Evolutionary conservation across 2,113 vertebrate genomes (phyloP), one percentile per base, ranked within the genome.

Genomic region (Rhagologus leucostigma): DNA sequence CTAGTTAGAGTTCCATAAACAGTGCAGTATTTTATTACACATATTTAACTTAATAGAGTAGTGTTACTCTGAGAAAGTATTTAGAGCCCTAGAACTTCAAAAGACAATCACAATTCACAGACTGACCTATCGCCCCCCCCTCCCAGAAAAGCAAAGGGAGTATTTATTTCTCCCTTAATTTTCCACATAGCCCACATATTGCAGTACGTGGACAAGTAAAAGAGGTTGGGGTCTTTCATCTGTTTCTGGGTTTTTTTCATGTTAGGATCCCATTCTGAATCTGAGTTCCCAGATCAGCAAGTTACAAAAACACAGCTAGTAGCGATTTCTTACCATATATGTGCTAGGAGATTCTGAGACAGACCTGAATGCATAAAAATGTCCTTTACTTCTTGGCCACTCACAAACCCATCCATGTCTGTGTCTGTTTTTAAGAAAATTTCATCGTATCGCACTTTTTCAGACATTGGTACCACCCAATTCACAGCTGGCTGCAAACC

Each of bases 291-390:
- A 88, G 13, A 93, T 37, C 39, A 87, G 74, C 19, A 71, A 75
- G 33, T 29, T 46, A 71, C 23, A 55, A 69, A 91, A 84, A 53
- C 1, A 41, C 30, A 80, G 35, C 27, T 59, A 32, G 42, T 32
- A 46, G 0, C 4, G 23, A 90, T 26, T 56, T 39, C 98, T 97
- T 98, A 99, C 99, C 99, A 99, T 96, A 99, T 99, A 86, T 99
- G 99, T 20, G 99, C 99, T 33, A 99, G 98, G 55, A 99, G 59
- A 78, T 98, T 99, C 97, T 99, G 99, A 52, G 98, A 98, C 53
- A 99, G 98, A 76, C 99, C 99, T 3, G 99, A 99, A 68, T 99
- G 99, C 98, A 99, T 99, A 97, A 99, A 99, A 98, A 99, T 99
- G 9, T 99, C 99, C 93, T 99, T 99, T 41, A 99, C 99, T 97